These are phyloP conservation scores for Agelastica alni DNA, from an alignment of 2,888 invertebrate species.

Conservation along the genomic window DNA sequence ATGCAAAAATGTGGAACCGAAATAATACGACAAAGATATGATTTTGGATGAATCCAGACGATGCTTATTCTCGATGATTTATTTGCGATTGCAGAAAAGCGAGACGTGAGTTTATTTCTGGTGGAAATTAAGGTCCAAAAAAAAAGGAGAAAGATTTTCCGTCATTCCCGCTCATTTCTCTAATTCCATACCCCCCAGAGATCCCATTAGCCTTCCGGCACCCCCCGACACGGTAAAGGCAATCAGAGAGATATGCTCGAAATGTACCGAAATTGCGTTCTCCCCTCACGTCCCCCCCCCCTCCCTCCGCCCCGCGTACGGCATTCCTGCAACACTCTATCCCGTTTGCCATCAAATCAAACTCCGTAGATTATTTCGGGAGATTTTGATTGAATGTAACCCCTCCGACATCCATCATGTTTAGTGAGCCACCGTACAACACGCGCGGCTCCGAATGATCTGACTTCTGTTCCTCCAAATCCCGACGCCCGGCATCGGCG, in stretches of 20 bases:
- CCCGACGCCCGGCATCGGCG: conserved; percentile 29
- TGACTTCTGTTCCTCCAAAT: conserved; percentile 50
- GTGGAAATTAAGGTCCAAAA: no score
- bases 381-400: conserved; percentile 50
- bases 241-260: conserved; percentile 26
- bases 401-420: conserved; percentile 50
- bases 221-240: conserved; percentile 17
- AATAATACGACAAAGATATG: no score
- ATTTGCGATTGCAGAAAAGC: no score
- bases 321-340: conserved; percentile 23
- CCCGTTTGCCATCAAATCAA: conserved; percentile 44
- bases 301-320: conserved; percentile 15
- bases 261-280: conserved; percentile 32
- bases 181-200: conserved; percentile 33
- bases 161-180: conserved; percentile 2
- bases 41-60: no score
- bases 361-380: conserved; percentile 46
- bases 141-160: not conserved
- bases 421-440: conserved; percentile 47
- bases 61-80: no score
- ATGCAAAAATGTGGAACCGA: no score
- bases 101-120: no score
- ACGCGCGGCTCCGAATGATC: conserved; percentile 47
- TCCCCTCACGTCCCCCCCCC: conserved; percentile 29
- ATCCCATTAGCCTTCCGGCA: conserved; percentile 29